phyloP scores from a whole-genome alignment of 35 echinoderm and acorn worm species.

The Acanthaster planci region DNA sequence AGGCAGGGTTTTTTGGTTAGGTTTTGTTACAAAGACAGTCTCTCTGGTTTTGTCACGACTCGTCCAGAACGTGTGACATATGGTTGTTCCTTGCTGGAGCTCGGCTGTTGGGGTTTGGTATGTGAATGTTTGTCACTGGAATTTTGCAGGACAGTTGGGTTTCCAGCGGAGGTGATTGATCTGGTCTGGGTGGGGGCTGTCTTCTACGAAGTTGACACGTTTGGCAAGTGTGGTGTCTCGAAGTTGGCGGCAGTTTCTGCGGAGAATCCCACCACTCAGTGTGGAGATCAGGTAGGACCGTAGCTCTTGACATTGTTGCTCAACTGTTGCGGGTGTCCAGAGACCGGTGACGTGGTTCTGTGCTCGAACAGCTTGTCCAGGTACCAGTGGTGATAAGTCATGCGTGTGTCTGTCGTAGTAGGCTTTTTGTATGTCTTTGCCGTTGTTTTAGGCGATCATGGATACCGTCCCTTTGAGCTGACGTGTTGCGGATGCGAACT shows the following conservation, averaged over 20 bases:
- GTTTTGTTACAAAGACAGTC: constrained; percentile 22
- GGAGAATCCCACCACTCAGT: constrained; percentile 32
- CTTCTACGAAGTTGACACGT: not conserved
- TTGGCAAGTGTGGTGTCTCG: constrained; percentile 9
- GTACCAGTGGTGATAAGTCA: constrained; percentile 45
- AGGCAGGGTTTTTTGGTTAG: no score
- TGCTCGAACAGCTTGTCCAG: constrained; percentile 46
- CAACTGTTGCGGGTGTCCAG: constrained; percentile 54
- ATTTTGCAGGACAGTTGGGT: not conserved
- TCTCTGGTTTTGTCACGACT: not conserved
- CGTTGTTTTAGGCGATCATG: constrained; percentile 12
- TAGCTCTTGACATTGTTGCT: constrained; percentile 39
- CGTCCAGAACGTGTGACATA: constrained; percentile 29
- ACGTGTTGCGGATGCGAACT: constrained; percentile 44
- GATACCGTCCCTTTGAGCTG: constrained; percentile 26
- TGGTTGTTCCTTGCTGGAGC: not conserved
- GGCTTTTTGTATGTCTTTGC: constrained; percentile 43
- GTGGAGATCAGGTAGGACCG: constrained; percentile 52
- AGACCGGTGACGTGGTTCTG: constrained; percentile 24
- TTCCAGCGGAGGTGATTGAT: not conserved
- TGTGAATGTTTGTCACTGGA: no score
- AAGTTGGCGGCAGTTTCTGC: constrained; percentile 50
- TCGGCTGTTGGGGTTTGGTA: not conserved
- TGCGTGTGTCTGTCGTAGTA: constrained; percentile 4
- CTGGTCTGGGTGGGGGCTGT: not conserved